Conservation (phyloP, 2,888 invertebrate species). For the Eupeodes latifasciatus region DNA sequence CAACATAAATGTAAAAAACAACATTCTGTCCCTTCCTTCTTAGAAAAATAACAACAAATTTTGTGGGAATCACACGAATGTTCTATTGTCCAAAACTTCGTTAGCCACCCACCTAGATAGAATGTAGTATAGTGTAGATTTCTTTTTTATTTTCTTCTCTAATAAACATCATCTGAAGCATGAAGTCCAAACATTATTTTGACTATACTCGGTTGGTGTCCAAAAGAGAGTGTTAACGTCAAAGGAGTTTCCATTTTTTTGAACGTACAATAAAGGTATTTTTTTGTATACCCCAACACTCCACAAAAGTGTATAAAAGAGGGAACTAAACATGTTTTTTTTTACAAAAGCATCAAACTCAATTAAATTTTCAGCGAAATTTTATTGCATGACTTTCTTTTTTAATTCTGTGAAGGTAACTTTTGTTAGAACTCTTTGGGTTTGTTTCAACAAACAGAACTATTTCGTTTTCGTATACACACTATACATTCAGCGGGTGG, state of each 20-base stretch:
- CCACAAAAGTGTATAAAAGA: neutral
- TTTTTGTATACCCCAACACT: neutral
- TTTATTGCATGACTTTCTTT: constrained; percentile 29
- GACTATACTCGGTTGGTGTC: constrained; percentile 32
- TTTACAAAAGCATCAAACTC: constrained; percentile 32
- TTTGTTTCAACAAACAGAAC: constrained; percentile 5
- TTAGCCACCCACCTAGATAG: too few relatives aligned
- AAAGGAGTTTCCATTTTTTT: constrained; percentile 15
- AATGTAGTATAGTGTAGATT: neutral
- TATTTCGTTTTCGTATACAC: neutral
- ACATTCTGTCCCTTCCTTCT: neutral
- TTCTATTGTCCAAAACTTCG: neutral
- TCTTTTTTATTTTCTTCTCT: constrained; percentile 15
- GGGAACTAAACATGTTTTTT: neutral
- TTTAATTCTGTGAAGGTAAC: neutral
- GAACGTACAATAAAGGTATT: neutral
- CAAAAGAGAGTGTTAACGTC: constrained; percentile 57
- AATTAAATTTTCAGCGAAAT: constrained; percentile 49
- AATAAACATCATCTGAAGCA: constrained; percentile 61
- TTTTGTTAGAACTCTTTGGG: constrained; percentile 19
- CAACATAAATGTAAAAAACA: neutral
- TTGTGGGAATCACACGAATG: neutral
- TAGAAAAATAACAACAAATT: neutral
- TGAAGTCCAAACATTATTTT: constrained; percentile 59
- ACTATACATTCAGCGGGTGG: neutral